Base-by-base conservation (phyloP, 2,797 vertebrate species). In the Lophius americanus region DNA sequence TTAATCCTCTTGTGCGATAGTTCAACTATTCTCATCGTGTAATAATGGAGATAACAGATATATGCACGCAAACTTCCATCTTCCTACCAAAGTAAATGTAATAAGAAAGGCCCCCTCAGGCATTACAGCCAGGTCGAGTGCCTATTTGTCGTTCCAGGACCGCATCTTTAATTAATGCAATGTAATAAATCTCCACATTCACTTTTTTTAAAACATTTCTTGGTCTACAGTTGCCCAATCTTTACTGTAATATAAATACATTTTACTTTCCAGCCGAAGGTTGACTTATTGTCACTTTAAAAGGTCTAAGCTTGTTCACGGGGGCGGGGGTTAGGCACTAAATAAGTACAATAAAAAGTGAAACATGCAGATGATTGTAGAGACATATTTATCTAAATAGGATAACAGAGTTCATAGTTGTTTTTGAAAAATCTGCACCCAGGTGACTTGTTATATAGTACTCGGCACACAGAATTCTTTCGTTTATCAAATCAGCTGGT, bases 41-140 rank as follows among this genome's bases (percentile, higher is more conserved):
- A 70, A 56, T 75, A 69, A 76, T 52, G 12, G 51, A 74, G 64
- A 86, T 73, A 46, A 80, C 73, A 64, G 39, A 42, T 23, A 23
- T 23, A 23, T 23, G 23, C 13, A 54, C 23, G 5, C 14, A 51
- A 60, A 73, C 48, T 65, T n/a, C 23, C 23, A 23, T 23, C 23
- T 23, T 23, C 23, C 23, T 23, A 23, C 23, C 23, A 23, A 23
- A 23, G 23, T 23, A 23, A 23, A 23, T 1, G 23, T 23, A 23
- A 23, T 23, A 23, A 70, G 11, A 56, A 50, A 48, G 47, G 13
- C 54, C 68, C 47, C 55, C 50, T 73, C 47, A 4, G 57, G 51
- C 41, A 44, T 50, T 57, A 50, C 51, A 70, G 35, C 6, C 56
- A 51, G 37, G 23, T 23, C 10, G 58, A 68, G 51, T 9, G 39